Evolutionary conservation across 1,140 invertebrate genomes (phyloP).

Genomic region (Leptoteleia sp.): DNA sequence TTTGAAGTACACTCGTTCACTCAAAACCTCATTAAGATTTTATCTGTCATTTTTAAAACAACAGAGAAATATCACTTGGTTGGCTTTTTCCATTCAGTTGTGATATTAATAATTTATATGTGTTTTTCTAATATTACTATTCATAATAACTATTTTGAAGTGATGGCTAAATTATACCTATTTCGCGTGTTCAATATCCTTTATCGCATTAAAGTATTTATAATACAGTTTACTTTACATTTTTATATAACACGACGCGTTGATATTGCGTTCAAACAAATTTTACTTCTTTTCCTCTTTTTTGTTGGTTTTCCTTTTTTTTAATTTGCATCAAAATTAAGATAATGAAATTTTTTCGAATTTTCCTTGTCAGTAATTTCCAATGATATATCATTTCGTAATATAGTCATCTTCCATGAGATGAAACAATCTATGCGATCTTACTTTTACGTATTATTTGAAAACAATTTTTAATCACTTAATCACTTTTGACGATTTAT

Average conservation of each 20-base stretch:
- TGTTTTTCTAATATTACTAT: background rate
- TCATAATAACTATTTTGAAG: background rate
- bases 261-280: too few species aligned
- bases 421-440: too few species aligned
- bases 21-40: slow-evolving; percentile 42
- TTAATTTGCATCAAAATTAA: slow-evolving; percentile 5
- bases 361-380: slow-evolving; percentile 12
- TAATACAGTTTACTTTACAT: too few species aligned
- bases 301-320: too few species aligned
- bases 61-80: background rate
- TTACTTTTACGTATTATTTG: too few species aligned
- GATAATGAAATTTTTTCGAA: slow-evolving; percentile 14
- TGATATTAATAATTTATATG: slow-evolving; percentile 1
- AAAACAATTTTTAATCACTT: background rate
- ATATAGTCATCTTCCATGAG: too few species aligned
- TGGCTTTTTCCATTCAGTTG: slow-evolving; percentile 6
- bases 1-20: slow-evolving; percentile 39
- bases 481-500: background rate
- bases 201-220: too few species aligned
- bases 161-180: too few species aligned
- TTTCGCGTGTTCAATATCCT: too few species aligned
- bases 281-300: too few species aligned
- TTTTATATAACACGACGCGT: too few species aligned
- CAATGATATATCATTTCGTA: too few species aligned
- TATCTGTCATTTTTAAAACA: slow-evolving; percentile 7